phyloP scores from a whole-genome alignment of 2,888 invertebrate genomes.

The Agrochola litura region DNA sequence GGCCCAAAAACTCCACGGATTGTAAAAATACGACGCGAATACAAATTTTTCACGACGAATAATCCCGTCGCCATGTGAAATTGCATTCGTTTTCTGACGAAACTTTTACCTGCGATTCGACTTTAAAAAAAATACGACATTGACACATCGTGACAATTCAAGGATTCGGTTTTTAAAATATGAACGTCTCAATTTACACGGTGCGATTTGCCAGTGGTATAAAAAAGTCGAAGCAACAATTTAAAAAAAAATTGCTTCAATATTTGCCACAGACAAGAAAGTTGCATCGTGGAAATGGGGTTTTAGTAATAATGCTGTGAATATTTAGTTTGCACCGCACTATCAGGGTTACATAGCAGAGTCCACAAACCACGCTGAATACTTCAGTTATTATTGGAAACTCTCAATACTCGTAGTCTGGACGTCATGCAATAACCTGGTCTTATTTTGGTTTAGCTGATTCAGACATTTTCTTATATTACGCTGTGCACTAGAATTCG shows the following conservation, averaged over 20 bases:
- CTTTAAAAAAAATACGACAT: neutral
- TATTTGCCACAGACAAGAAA: too few species aligned
- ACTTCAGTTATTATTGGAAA: slow-evolving; percentile 82
- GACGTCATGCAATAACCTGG: slow-evolving; percentile 73
- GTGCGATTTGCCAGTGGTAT: too few species aligned
- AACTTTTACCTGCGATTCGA: neutral
- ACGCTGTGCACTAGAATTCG: slow-evolving; percentile 41
- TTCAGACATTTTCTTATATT: slow-evolving; percentile 63
- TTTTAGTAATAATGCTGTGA: slow-evolving; percentile 50
- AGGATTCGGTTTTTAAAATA: neutral
- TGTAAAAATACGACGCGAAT: slow-evolving; percentile 1
- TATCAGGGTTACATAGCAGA: slow-evolving; percentile 56
- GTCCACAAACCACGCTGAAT: slow-evolving; percentile 71
- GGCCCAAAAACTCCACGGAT: neutral
- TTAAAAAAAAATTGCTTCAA: too few species aligned
- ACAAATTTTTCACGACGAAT: neutral
- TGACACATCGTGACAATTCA: slow-evolving; percentile 14
- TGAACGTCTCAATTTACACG: neutral
- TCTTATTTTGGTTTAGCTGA: slow-evolving; percentile 70
- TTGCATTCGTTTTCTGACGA: neutral
- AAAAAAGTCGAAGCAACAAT: neutral
- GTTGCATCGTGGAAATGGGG: neutral
- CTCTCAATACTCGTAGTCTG: slow-evolving; percentile 72
- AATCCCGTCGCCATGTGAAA: neutral
- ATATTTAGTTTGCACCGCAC: slow-evolving; percentile 62